A percentile compares a stretch with the other conserved stretches of the same genome.
Evolutionary conservation across 2,113 vertebrate genomes (phyloP).

Genomic region (Etia nguti): DNA sequence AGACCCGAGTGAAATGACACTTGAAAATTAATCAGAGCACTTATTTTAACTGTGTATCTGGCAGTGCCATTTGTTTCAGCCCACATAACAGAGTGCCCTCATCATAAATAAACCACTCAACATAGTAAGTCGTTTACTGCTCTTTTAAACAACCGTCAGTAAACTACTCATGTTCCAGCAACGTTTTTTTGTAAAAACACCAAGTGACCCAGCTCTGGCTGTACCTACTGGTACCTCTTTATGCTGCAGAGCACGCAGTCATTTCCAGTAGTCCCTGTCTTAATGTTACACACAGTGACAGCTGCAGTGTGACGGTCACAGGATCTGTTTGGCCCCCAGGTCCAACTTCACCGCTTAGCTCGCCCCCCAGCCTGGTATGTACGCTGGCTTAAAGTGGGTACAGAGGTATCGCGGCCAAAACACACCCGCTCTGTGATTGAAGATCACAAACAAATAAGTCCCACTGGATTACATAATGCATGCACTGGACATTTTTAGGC

Average conservation of each 20-base stretch:
- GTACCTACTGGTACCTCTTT: accelerated
- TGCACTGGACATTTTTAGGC: neutral
- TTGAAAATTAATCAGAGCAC: neutral
- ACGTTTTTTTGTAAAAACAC: neutral
- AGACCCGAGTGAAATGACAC: neutral
- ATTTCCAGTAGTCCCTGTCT: constrained; percentile 48
- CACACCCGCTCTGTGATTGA: constrained; percentile 4
- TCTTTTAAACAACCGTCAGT: neutral
- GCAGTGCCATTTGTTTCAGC: neutral
- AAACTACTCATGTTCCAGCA: neutral
- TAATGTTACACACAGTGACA: constrained; percentile 58
- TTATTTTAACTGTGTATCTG: neutral
- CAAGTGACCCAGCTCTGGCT: neutral
- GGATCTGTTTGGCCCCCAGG: constrained; percentile 42
- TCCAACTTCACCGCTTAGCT: neutral
- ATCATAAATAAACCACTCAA: neutral
- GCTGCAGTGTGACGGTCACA: constrained; percentile 65
- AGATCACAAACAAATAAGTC: neutral
- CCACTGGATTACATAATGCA: neutral
- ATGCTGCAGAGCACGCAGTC: neutral
- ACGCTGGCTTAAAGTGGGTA: constrained; percentile 7
- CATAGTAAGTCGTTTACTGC: neutral
- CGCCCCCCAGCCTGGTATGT: constrained; percentile 40
- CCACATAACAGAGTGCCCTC: neutral
- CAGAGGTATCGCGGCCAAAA: neutral